Evolutionary conservation across 2,797 vertebrate genomes (phyloP).

Genomic region (Hydrocynus forskahlii): DNA sequence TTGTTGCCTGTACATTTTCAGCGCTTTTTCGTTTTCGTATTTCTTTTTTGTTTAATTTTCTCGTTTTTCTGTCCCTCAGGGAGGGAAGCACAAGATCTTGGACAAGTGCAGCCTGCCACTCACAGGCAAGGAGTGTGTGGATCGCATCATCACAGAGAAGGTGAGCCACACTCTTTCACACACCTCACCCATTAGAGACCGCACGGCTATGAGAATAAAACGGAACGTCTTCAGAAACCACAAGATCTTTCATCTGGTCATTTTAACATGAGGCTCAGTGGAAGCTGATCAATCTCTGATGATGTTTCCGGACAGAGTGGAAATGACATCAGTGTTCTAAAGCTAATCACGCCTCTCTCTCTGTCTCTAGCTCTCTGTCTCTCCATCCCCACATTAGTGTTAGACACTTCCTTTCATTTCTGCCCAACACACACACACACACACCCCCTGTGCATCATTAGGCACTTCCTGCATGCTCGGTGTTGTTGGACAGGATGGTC

Average conservation of each 20-base stretch:
- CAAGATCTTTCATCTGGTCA: too few species aligned
- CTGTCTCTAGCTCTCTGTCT: neutral
- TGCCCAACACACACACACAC: too few species aligned
- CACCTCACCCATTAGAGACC: too few species aligned
- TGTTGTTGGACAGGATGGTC: neutral
- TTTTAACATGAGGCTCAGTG: neutral
- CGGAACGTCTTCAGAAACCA: too few species aligned
- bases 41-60: neutral
- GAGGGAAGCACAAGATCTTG: slow-evolving; percentile 94
- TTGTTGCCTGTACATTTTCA: too few species aligned
- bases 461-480: neutral
- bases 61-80: slow-evolving; percentile 74
- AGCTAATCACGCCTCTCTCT: slow-evolving; percentile 62
- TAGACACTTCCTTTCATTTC: neutral
- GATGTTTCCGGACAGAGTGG: slow-evolving; percentile 48
- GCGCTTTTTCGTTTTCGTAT: neutral
- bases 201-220: too few species aligned
- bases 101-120: slow-evolving; percentile 91
- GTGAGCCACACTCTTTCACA: slow-evolving; percentile 67
- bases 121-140: slow-evolving; percentile 94
- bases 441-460: neutral
- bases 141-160: slow-evolving; percentile 98
- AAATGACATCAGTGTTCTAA: slow-evolving; percentile 64
- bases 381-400: neutral
- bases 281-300: slow-evolving; percentile 43